Evolutionary conservation across 92 coral and sea anemone genomes (phyloP), one percentile per base, ranked within the genome.

Genomic region (Palythoa heliodiscus): DNA sequence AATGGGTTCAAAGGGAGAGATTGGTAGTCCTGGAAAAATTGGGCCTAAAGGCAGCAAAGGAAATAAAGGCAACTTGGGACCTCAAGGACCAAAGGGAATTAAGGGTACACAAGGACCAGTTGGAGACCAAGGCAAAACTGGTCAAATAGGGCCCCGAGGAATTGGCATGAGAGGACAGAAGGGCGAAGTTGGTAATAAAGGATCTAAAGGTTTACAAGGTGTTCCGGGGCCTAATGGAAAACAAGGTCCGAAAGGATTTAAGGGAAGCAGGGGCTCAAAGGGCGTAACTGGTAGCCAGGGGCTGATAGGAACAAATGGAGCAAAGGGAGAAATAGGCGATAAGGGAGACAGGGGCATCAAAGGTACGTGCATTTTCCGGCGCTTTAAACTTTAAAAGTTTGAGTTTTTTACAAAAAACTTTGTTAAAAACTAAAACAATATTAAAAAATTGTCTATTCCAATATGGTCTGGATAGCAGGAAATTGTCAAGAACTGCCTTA

Each of bases 41-140:
- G 82, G 82, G 12, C 82, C 52, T 3, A 16, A 16, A 37, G 82
- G 82, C 23, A 57, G 50, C 68, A 57, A 77, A 77, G 82, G 82
- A 22, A 5, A 77, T 23, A 77, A 29, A 37, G 82, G 82, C n/a
- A 25, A 6, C 13, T 13, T 12, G 14, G 82, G 82, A 14, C 4
- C 43, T 7, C 48, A 29, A n/a, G 82, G 82, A 0, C 43, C 69
- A 58, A 77, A 58, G 48, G 82, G 82, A 5, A 70, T 57, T 24
- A 20, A 11, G 57, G 82, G 82, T 7, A 53, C 70, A 22, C 69
- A 3, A 19, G 82, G 82, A 25, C 82, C 82, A 35, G 23, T 54
- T 24, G 82, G 82, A 24, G 48, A 57, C 53, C 48, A 6, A 0
- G 82, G 82, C 4, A 57, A 57, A 55, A 77, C 82, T 37, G 82